Conservation (phyloP, 2,888 invertebrate genomes). For the Lithosia quadra region DNA sequence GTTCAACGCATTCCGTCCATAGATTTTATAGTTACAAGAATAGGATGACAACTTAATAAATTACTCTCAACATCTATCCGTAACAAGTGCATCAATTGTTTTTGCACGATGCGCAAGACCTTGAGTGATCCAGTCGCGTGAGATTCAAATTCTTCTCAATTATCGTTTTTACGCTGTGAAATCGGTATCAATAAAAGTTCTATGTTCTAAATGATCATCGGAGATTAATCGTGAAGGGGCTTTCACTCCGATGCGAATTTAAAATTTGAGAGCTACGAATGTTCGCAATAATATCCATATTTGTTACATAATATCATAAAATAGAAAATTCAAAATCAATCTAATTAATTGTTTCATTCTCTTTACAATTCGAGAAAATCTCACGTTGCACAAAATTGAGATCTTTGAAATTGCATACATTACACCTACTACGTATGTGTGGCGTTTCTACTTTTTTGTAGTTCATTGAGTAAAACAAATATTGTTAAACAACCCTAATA, state of each 20-base stretch:
- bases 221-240: constrained; percentile 34
- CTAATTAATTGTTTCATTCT: no score
- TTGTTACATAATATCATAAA: neutral
- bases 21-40: no score
- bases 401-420: no score
- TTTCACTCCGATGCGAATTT: constrained; percentile 69
- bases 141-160: constrained; percentile 31
- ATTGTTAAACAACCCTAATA: no score
- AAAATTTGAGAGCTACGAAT: constrained; percentile 53
- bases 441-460: neutral
- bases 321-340: no score
- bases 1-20: no score
- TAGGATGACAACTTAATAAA: neutral
- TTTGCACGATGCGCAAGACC: constrained; percentile 33
- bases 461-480: neutral
- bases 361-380: no score
- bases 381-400: no score
- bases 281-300: neutral
- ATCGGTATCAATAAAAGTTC: constrained; percentile 43
- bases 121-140: constrained; percentile 39
- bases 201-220: constrained; percentile 44
- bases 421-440: no score
- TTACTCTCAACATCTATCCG: neutral
- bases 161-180: constrained; percentile 42
- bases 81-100: constrained; percentile 31